Evolutionary conservation across 2,113 vertebrate species (phyloP), one percentile per base, ranked within the genome.

Genomic region (Pelusios castaneus): DNA sequence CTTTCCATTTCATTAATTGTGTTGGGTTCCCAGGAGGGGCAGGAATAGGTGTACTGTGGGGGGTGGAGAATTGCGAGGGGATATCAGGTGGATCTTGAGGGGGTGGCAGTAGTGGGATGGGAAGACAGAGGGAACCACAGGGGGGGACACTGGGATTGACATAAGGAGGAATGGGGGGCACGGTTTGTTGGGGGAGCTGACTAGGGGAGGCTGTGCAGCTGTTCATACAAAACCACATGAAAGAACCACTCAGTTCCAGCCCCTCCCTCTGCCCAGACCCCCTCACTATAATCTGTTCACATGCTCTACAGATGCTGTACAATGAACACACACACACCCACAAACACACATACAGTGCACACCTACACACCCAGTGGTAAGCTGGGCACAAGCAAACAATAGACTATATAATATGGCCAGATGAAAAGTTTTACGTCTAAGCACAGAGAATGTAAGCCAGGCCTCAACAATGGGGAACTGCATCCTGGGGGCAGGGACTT

Each of bases 51-150:
- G n/a, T n/a, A n/a, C n/a, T n/a, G n/a, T n/a, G 22, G 13, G 12
- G 9, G 3, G 2, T 14, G 25, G 47, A 12, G n/a, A 84, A 60
- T 22, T 38, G n/a, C 22, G 63, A 67, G 31, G 31, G 60, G 31
- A 34, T n/a, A n/a, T 34, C 31, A 17, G 63, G 14, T 70, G 63
- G n/a, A 38, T 70, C 21, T 29, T 12, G 52, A 85, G 80, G 76
- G 77, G 43, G 82, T 54, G 47, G 78, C 70, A n/a, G 76, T 27
- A 67, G 73, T 55, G 21, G 24, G 27, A 54, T 38, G 76, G 89
- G 84, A 85, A 92, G 34, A 88, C 88, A 82, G 84, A 88, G 90
- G 91, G 49, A 60, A 47, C 89, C 85, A 79, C 47, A 92, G 87
- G 86, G 82, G 87, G 63, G 67, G 63, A 77, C 84, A 49, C 73